A percentile compares a stretch with the other conserved stretches of the same genome.
Evolutionary conservation across 2,888 invertebrate species (phyloP).

Genomic region (Nomada ruficornis): DNA sequence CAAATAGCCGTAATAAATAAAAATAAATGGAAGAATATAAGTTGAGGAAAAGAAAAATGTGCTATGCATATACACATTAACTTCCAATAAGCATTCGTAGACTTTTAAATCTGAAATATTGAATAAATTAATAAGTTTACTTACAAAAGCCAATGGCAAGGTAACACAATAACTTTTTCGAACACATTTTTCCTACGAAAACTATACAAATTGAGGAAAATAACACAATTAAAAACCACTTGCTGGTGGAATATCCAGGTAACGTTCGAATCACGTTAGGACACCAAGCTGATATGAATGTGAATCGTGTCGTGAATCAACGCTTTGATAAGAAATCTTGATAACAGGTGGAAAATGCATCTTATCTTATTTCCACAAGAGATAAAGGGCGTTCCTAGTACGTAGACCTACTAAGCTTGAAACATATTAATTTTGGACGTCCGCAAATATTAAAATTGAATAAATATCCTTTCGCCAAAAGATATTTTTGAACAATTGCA

Average conservation of each 20-base stretch:
- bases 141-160: constrained; percentile 79
- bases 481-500: too few species aligned
- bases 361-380: constrained; percentile 75
- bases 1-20: background rate
- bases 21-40: background rate
- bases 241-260: background rate
- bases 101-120: background rate
- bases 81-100: background rate
- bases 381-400: constrained; percentile 63
- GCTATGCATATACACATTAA: too few species aligned
- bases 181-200: constrained; percentile 55
- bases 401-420: background rate
- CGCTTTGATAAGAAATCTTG: constrained; percentile 74
- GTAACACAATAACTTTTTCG: constrained; percentile 76
- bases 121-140: constrained; percentile 56
- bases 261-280: constrained; percentile 5
- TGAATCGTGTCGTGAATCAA: constrained; percentile 76
- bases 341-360: constrained; percentile 71
- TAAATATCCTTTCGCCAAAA: too few species aligned
- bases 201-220: background rate
- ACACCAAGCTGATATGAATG: constrained; percentile 20
- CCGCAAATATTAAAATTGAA: background rate
- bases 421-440: background rate
- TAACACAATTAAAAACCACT: constrained; percentile 1
- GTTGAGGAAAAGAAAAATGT: too few species aligned